Evolutionary conservation across 2,888 invertebrate genomes (phyloP).

Genomic region (Liopterus haemorrhoidalis): DNA sequence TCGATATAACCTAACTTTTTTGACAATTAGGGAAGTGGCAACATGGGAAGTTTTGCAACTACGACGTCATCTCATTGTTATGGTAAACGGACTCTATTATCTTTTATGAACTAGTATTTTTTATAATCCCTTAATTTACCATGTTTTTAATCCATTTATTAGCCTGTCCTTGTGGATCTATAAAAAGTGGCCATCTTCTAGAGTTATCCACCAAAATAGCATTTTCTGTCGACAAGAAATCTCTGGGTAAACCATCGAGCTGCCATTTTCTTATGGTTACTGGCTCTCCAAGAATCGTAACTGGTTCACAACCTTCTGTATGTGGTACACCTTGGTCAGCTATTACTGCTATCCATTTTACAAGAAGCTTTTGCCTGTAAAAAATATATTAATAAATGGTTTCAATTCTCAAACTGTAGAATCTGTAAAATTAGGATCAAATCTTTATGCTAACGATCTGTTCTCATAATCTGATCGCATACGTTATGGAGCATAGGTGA

Average conservation of each 20-base stretch:
- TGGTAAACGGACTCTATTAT: too few relatives aligned
- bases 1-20: too few relatives aligned
- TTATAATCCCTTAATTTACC: conserved; percentile 50
- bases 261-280: conserved; percentile 77
- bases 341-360: conserved; percentile 53
- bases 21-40: too few relatives aligned
- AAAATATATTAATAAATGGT: too few relatives aligned
- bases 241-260: conserved; percentile 77
- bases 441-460: too few relatives aligned
- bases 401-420: too few relatives aligned
- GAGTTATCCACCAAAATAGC: conserved; percentile 79
- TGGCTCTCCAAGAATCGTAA: conserved; percentile 65
- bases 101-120: too few relatives aligned
- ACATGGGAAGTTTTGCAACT: too few relatives aligned
- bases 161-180: conserved; percentile 90
- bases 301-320: conserved; percentile 60
- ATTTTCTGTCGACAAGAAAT: conserved; percentile 80
- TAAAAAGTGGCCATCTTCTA: conserved; percentile 81
- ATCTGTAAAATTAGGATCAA: not conserved
- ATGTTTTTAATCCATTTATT: conserved; percentile 87
- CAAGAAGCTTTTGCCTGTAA: conserved; percentile 52
- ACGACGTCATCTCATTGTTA: too few relatives aligned
- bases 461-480: too few relatives aligned
- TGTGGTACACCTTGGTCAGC: conserved; percentile 56
- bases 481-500: too few relatives aligned